phyloP scores from a whole-genome alignment of 2,797 vertebrate genomes.

The Hozukius guyotensis region DNA sequence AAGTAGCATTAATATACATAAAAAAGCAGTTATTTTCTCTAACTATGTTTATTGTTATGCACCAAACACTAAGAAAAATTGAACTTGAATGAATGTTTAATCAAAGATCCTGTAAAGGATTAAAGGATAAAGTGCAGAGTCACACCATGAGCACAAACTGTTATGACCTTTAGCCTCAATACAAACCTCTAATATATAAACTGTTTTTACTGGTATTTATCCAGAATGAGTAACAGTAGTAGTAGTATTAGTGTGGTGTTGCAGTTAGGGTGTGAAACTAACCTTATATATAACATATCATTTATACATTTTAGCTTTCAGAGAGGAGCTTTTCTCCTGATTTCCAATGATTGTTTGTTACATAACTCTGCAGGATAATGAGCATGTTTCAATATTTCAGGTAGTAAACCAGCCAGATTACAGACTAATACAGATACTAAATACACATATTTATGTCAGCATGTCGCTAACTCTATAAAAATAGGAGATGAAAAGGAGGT shows the following conservation, averaged over 20 bases:
- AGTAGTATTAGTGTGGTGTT: not conserved
- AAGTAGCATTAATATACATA: no score
- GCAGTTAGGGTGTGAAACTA: not conserved
- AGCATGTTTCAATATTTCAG: no score
- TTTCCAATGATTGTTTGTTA: not conserved
- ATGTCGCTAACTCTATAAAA: accelerated
- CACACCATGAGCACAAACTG: not conserved
- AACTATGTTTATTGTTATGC: no score
- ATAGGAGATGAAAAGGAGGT: accelerated
- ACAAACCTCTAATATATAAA: no score
- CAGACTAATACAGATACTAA: not conserved
- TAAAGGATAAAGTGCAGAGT: not conserved
- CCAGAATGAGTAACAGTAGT: no score
- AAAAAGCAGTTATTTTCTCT: no score
- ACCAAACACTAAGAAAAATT: no score
- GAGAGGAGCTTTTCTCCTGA: not conserved
- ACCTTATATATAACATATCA: not conserved
- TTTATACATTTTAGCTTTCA: not conserved
- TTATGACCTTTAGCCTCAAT: no score
- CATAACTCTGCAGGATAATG: not conserved
- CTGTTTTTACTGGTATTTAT: no score
- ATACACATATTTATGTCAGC: accelerated
- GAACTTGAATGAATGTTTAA: no score
- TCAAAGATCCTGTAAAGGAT: no score
- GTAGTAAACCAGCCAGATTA: not conserved